These are phyloP conservation scores for Palythoa grandis DNA, from an alignment of 92 coral and sea anemone genomes.

Conservation along the genomic window DNA sequence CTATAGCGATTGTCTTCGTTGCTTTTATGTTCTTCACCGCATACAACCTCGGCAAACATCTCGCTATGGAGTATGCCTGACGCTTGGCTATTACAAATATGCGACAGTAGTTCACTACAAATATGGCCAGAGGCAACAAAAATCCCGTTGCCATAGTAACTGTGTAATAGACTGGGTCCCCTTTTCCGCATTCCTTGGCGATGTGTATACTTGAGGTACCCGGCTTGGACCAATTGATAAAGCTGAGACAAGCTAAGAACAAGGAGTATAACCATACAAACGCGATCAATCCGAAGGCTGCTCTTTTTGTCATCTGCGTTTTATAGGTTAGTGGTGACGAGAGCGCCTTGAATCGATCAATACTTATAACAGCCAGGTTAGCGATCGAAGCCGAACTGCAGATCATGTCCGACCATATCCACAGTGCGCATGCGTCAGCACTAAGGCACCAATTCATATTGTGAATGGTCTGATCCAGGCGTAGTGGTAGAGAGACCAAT, in stretches of 20 bases:
- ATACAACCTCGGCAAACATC: not conserved
- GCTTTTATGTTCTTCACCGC: conserved; percentile 27
- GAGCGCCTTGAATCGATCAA: conserved; percentile 34
- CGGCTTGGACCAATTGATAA: conserved; percentile 29
- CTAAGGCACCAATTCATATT: conserved; percentile 43
- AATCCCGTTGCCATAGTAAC: conserved; percentile 24
- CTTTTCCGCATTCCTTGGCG: conserved; percentile 8
- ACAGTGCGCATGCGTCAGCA: conserved; percentile 31
- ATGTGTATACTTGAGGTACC: conserved; percentile 29
- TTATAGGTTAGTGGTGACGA: conserved; percentile 33
- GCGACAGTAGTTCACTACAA: conserved; percentile 38
- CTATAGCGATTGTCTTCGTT: conserved; percentile 35
- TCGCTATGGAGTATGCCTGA: conserved; percentile 25
- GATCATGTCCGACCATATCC: conserved; percentile 47
- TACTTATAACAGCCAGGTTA: conserved; percentile 36
- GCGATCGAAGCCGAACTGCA: conserved; percentile 39
- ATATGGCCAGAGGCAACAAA: conserved; percentile 14
- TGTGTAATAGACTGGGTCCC: conserved; percentile 26
- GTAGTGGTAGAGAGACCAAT: conserved; percentile 33
- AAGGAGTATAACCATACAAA: conserved; percentile 28
- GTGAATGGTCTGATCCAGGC: conserved; percentile 41
- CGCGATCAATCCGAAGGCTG: conserved; percentile 17
- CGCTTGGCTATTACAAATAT: conserved; percentile 26
- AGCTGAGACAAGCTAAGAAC: conserved; percentile 31
- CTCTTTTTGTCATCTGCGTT: conserved; percentile 24